Percentiles rank a stretch among this genome's conserved stretches.
Conservation (phyloP, 2,113 vertebrate species). For the Hypanus sabinus region DNA sequence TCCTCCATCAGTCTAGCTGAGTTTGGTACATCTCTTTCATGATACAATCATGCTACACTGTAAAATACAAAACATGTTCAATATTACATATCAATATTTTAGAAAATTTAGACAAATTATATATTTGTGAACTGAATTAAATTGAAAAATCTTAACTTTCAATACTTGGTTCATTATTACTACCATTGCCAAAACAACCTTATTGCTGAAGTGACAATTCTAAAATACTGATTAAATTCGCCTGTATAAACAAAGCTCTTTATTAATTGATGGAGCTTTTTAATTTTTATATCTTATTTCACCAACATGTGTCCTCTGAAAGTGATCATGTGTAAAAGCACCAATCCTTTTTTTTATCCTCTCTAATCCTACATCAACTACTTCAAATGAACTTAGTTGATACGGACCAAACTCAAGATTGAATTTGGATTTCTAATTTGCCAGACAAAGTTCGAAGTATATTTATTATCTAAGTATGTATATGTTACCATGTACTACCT, state of each 20-base stretch:
- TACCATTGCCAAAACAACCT: not conserved
- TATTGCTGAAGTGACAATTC: not conserved
- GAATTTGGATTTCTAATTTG: not conserved
- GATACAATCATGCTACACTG: not conserved
- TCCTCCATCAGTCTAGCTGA: not conserved
- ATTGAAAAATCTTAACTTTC: not conserved
- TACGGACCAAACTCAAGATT: not conserved
- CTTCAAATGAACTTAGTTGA: not conserved
- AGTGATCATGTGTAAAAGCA: not conserved
- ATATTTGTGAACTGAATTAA: not conserved
- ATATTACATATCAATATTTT: not conserved
- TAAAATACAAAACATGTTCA: slow-evolving; percentile 21
- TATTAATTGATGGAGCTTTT: not conserved
- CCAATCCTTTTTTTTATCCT: not conserved
- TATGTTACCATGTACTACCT: too few relatives aligned
- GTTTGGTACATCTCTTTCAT: slow-evolving; percentile 3
- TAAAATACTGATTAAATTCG: not conserved
- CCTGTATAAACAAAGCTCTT: not conserved
- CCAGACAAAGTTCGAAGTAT: not conserved
- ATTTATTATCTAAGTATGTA: too few relatives aligned
- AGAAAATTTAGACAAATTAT: not conserved
- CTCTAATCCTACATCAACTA: not conserved
- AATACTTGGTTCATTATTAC: not conserved
- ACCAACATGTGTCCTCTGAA: not conserved
- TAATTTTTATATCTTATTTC: not conserved